A percentile compares a stretch with the other conserved stretches of the same genome.
These are phyloP conservation scores for Desmophyllum pertusum DNA, from an alignment of 92 coral and sea anemone species.

Conservation along the genomic window DNA sequence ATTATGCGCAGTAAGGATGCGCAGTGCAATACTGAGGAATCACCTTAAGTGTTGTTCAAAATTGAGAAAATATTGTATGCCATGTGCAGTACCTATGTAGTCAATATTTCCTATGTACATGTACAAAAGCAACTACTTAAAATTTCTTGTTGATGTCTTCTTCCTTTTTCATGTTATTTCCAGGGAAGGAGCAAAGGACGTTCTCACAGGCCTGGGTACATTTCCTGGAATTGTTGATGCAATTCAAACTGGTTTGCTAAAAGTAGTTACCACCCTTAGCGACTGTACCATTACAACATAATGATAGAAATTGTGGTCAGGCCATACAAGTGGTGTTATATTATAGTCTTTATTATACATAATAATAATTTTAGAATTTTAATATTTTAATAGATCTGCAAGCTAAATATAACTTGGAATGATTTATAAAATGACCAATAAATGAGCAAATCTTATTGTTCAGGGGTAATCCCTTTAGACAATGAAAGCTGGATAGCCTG, in stretches of 20 bases:
- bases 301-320: not conserved
- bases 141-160: not conserved
- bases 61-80: too few relatives aligned
- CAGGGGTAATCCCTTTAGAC: not conserved
- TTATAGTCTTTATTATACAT: too few relatives aligned
- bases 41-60: too few relatives aligned
- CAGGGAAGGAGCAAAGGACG: slow-evolving; percentile 94
- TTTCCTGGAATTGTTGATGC: slow-evolving; percentile 79
- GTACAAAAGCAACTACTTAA: too few relatives aligned
- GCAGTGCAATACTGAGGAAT: too few relatives aligned
- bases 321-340: not conserved
- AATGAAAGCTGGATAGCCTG: not conserved
- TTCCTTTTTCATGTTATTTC: not conserved
- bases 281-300: slow-evolving; percentile 25
- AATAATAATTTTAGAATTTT: too few relatives aligned
- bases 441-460: not conserved
- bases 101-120: too few relatives aligned
- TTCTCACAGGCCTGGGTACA: slow-evolving; percentile 75
- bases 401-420: too few relatives aligned
- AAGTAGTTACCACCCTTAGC: slow-evolving; percentile 70
- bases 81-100: too few relatives aligned
- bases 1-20: too few relatives aligned
- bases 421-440: too few relatives aligned
- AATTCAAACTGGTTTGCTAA: slow-evolving; percentile 73
- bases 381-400: too few relatives aligned